Conservation (phyloP, 2,113 vertebrate genomes). For the Hemiprocne comata region DNA sequence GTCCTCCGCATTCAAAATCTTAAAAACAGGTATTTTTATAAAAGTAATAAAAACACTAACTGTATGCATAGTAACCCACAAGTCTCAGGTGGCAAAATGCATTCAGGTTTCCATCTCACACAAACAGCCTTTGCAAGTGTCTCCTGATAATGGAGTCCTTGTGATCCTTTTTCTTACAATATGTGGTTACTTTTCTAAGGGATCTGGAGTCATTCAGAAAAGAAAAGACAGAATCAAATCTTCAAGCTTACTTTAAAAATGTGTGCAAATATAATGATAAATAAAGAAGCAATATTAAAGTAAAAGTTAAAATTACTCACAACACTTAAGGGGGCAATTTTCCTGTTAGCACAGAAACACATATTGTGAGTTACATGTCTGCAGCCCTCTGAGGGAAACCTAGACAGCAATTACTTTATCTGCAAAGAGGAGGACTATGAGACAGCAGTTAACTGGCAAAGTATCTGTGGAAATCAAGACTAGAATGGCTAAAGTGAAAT, state of each 20-base stretch:
- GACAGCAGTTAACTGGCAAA: conserved; percentile 4
- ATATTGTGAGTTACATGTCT: neutral
- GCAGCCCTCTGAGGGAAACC: neutral
- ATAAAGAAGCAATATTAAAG: neutral
- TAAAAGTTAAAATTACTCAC: conserved; percentile 19
- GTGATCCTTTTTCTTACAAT: neutral
- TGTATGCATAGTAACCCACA: neutral
- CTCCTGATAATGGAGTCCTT: conserved; percentile 15
- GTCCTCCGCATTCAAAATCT: neutral
- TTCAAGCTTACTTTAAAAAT: neutral
- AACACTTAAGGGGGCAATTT: neutral
- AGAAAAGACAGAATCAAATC: neutral
- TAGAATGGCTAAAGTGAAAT: neutral
- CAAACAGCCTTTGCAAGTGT: neutral
- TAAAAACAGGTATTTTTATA: neutral
- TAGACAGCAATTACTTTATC: conserved; percentile 16
- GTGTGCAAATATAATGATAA: conserved; percentile 23
- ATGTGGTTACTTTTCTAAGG: neutral
- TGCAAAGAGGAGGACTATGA: neutral
- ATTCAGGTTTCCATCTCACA: conserved; percentile 1
- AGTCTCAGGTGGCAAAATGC: conserved; percentile 1
- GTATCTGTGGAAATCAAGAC: neutral
- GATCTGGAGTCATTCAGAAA: neutral
- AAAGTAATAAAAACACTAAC: conserved; percentile 19
- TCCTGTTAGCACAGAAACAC: neutral